Evolutionary conservation across 2,797 vertebrate genomes (phyloP).

Genomic region (Botia almorhae): DNA sequence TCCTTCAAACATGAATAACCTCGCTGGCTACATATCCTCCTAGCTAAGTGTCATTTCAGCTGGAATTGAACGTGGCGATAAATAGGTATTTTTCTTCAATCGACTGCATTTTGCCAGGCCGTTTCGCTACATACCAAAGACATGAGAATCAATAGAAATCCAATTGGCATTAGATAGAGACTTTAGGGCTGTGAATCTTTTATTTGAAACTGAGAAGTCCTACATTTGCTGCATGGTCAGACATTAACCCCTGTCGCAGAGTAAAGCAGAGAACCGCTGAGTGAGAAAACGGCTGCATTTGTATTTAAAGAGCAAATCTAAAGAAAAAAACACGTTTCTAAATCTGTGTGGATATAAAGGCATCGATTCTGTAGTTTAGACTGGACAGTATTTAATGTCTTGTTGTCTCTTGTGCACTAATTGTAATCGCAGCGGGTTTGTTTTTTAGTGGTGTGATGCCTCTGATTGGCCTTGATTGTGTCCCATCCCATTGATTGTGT

Average conservation of each 20-base stretch:
- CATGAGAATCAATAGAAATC: conserved; percentile 60
- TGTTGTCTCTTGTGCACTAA: not conserved
- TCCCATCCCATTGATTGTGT: too few species aligned
- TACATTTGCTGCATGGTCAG: conserved; percentile 41
- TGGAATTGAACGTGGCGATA: conserved; percentile 49
- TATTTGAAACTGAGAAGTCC: conserved; percentile 43
- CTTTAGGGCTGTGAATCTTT: conserved; percentile 42
- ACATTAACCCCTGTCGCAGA: not conserved
- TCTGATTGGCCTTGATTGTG: too few species aligned
- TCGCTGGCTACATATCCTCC: conserved; percentile 23
- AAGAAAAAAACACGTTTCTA: not conserved
- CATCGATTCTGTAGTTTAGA: not conserved
- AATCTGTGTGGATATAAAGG: not conserved
- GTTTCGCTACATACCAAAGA: conserved; percentile 41
- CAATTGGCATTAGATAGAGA: conserved; percentile 54
- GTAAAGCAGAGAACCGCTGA: conserved; percentile 26
- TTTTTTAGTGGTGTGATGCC: not conserved
- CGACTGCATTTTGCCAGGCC: conserved; percentile 33
- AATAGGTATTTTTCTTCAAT: conserved; percentile 46
- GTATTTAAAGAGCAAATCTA: conserved; percentile 1
- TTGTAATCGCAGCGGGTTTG: not conserved
- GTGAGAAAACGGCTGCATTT: conserved; percentile 2
- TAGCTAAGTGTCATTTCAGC: conserved; percentile 39
- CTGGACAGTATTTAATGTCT: not conserved
- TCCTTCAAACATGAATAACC: conserved; percentile 39